phyloP scores from a whole-genome alignment of 2,113 vertebrate genomes.

The Elephas maximus region DNA sequence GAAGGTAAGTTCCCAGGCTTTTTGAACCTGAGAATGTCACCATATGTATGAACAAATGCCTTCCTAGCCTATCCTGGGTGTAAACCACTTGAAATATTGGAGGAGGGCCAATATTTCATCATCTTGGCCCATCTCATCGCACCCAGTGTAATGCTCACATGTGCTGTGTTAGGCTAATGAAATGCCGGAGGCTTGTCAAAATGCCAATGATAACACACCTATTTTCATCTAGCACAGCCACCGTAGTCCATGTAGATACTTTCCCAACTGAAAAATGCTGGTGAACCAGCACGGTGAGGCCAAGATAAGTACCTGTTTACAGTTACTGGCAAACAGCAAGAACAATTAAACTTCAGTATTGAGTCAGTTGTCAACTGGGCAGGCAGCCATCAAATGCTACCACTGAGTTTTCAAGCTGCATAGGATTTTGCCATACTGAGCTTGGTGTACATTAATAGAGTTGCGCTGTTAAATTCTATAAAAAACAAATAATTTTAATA shows the following conservation, averaged over 20 bases:
- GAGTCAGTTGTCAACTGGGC: conserved; percentile 57
- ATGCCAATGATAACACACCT: conserved; percentile 85
- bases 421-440: conserved; percentile 63
- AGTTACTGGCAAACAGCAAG: conserved; percentile 78
- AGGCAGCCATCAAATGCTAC: conserved; percentile 40
- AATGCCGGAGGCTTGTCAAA: conserved; percentile 85
- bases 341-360: conserved; percentile 76
- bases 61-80: conserved; percentile 85
- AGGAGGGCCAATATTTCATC: conserved; percentile 85
- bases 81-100: conserved; percentile 85
- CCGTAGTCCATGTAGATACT: conserved; percentile 83
- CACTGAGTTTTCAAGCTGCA: conserved; percentile 37
- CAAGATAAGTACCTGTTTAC: conserved; percentile 70
- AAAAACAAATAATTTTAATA: conserved; percentile 47
- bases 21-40: conserved; percentile 84
- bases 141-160: conserved; percentile 75
- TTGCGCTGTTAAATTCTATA: conserved; percentile 24
- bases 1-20: conserved; percentile 79
- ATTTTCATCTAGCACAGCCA: conserved; percentile 72
- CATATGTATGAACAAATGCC: conserved; percentile 77
- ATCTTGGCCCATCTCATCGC: conserved; percentile 76
- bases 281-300: conserved; percentile 83
- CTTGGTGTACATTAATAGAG: neutral
- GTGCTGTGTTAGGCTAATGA: conserved; percentile 82
- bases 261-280: conserved; percentile 86